Evolutionary conservation across 2,113 vertebrate species (phyloP).

Genomic region (Halichoerus grypus): DNA sequence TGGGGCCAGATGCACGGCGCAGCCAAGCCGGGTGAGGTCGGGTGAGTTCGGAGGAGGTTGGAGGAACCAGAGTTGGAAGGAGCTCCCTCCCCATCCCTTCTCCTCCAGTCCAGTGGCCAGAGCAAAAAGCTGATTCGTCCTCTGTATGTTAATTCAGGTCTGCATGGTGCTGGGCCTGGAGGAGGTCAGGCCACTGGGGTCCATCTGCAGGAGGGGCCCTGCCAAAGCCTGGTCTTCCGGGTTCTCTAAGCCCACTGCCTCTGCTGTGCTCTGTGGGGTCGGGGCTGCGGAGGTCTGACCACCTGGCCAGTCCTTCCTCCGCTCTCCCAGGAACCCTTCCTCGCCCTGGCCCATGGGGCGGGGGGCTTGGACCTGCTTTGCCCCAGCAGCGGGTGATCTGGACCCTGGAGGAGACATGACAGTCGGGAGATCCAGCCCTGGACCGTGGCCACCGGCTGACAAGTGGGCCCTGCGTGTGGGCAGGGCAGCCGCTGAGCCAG

Average conservation of each 20-base stretch:
- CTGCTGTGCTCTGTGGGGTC: no score
- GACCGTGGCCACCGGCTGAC: no score
- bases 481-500: no score
- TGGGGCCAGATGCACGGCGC: accelerated
- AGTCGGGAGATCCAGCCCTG: neutral
- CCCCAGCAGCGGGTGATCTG: neutral
- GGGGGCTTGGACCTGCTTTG: neutral
- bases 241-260: no score
- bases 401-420: no score
- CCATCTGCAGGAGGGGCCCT: no score
- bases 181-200: no score
- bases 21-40: accelerated
- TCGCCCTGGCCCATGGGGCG: neutral
- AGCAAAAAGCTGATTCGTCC: neutral
- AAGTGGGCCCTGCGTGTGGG: neutral
- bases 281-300: no score
- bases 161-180: neutral
- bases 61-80: neutral
- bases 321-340: neutral
- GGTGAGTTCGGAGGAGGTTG: no score
- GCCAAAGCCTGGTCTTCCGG: no score
- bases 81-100: neutral
- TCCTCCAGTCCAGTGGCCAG: accelerated
- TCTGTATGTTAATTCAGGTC: neutral
- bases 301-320: no score